Evolutionary conservation across 2,113 vertebrate species (phyloP), one percentile per base, ranked within the genome.

Genomic region (Neomonachus schauinslandi): DNA sequence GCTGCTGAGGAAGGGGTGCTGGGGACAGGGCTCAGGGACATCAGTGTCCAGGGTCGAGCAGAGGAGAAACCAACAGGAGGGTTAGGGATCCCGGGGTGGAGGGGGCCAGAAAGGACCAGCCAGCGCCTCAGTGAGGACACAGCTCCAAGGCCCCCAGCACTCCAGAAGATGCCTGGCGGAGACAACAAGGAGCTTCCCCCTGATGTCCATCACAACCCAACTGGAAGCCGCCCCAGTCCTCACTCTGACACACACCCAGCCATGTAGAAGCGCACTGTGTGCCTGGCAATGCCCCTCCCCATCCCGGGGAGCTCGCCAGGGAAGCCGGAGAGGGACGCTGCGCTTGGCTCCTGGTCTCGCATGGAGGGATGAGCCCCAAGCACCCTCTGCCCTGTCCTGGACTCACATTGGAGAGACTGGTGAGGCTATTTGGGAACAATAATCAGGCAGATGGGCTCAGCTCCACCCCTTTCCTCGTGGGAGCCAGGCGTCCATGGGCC

Each of bases 171-270:
- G 16, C 4, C 0, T 33, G 28, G 15, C 0, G 16, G 71, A 14
- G 28, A 9, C 4, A 0, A 11, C 76, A 19, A 6, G 76, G 26
- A 31, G 14, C 9, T 31, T 9, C 42, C 15, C 8, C 74, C n/a
- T 19, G 3, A 2, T n/a, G 0, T 24, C 22, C 67, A 3, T 22
- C 53, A 8, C 11, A 2, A 2, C 7, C 26, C 26, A 31, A 9
- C 36, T 0, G 18, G 18, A 18, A 4, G 28, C 1, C 3, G 36
- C 72, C 53, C 9, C 36, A 1, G 55, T 24, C 86, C 53, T 49
- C 39, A 3, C 36, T 1, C 51, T 42, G 69, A n/a, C 0, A 14
- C 36, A 7, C 7, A 7, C 63, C 63, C 5, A 2, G 63, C 61
- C 26, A 13, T 4, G 12, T 63, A 14, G 26, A 31, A 26, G 2